phyloP scores from a whole-genome alignment of 2,888 invertebrate genomes.

The Drosophila lacicola region DNA sequence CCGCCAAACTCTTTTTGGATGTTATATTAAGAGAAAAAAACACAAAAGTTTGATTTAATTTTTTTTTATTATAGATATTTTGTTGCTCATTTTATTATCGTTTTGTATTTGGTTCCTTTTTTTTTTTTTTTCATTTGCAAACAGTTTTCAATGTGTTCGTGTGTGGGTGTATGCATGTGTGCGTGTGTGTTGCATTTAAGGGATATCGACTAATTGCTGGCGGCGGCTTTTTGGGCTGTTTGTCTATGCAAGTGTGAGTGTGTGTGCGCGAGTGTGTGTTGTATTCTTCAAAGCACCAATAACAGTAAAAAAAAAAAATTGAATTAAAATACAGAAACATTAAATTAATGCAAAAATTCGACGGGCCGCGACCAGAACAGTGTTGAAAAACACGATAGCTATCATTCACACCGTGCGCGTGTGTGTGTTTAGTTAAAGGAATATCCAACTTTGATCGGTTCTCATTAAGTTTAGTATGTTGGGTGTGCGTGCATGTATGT shows the following conservation, averaged over 20 bases:
- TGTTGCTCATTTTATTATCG: slow-evolving; percentile 55
- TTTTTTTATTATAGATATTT: slow-evolving; percentile 40
- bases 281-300: slow-evolving; percentile 62
- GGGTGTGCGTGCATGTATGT: slow-evolving; percentile 2
- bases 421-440: slow-evolving; percentile 9
- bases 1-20: slow-evolving; percentile 19
- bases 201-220: slow-evolving; percentile 26
- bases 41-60: neutral
- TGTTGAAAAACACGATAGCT: slow-evolving; percentile 34
- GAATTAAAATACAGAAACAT: slow-evolving; percentile 28
- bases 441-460: slow-evolving; percentile 44
- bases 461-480: slow-evolving; percentile 23
- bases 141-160: slow-evolving; percentile 28
- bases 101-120: slow-evolving; percentile 53
- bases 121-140: slow-evolving; percentile 51
- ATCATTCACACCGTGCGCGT: slow-evolving; percentile 53
- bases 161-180: slow-evolving; percentile 7
- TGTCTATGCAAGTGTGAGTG: slow-evolving; percentile 20
- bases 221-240: slow-evolving; percentile 26
- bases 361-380: slow-evolving; percentile 50
- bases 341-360: slow-evolving; percentile 42
- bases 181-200: slow-evolving; percentile 5
- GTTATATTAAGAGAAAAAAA: slow-evolving; percentile 22
- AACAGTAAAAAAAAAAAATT: slow-evolving; percentile 55
- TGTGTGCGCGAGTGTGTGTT: slow-evolving; percentile 5